phyloP scores from a whole-genome alignment of 2,113 vertebrate genomes.

The Fulmarus glacialis region DNA sequence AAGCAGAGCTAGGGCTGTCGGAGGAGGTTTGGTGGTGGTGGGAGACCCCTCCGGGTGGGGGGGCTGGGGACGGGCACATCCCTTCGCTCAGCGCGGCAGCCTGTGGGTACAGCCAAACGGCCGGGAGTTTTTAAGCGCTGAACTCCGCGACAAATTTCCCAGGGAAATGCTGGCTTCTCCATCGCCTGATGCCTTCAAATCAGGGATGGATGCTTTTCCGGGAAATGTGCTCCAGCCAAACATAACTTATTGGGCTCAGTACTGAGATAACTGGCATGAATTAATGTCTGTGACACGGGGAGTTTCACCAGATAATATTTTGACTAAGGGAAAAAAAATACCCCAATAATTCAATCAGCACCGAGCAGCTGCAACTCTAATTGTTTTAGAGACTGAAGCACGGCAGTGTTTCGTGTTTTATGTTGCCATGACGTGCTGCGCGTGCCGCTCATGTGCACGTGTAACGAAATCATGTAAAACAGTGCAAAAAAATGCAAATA shows the following conservation, averaged over 20 bases:
- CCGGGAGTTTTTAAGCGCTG: accelerated
- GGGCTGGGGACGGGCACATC: too few relatives aligned
- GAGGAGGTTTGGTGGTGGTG: not conserved
- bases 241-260: not conserved
- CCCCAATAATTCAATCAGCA: not conserved
- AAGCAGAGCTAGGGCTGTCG: accelerated
- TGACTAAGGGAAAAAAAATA: not conserved
- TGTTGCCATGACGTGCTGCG: accelerated
- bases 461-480: not conserved
- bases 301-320: not conserved
- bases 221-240: not conserved
- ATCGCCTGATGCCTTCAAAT: accelerated
- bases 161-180: not conserved
- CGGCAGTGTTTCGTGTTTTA: accelerated
- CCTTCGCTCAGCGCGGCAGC: not conserved
- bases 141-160: not conserved
- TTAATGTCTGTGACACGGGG: not conserved
- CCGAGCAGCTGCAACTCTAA: not conserved
- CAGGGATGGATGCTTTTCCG: accelerated
- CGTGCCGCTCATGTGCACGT: accelerated
- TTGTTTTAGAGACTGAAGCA: accelerated
- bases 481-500: not conserved
- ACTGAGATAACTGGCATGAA: not conserved
- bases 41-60: accelerated
- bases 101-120: accelerated